Evolutionary conservation across 2,888 invertebrate species (phyloP).

Genomic region (Neocrepidodera transversa): DNA sequence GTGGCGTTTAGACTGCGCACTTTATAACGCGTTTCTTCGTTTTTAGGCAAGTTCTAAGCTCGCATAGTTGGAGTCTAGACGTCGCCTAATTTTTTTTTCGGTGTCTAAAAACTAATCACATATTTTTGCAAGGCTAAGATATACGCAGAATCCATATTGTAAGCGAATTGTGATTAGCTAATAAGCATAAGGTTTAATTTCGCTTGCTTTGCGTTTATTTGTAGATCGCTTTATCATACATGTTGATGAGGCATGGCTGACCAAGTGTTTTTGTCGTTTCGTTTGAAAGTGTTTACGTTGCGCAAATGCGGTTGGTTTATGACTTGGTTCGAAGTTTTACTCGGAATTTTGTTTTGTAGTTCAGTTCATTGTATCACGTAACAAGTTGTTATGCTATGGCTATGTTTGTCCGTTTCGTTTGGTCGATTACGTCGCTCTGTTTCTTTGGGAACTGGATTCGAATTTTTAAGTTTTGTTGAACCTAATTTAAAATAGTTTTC

Average conservation of each 20-base stretch:
- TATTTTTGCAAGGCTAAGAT: conserved; percentile 44
- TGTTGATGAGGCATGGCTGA: conserved; percentile 42
- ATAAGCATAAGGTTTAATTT: conserved; percentile 46
- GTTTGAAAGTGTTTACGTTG: conserved; percentile 34
- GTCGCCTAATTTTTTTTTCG: conserved; percentile 45
- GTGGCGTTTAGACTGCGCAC: conserved; percentile 42
- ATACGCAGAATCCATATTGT: conserved; percentile 55
- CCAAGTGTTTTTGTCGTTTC: conserved; percentile 37
- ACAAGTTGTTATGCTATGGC: conserved; percentile 1
- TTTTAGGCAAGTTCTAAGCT: conserved; percentile 40
- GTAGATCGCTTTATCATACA: conserved; percentile 44
- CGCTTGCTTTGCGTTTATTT: conserved; percentile 47
- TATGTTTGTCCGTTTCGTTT: conserved; percentile 10
- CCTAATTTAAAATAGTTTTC: no score
- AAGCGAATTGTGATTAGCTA: conserved; percentile 52
- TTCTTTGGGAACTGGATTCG: conserved; percentile 11
- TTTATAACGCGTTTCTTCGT: not conserved
- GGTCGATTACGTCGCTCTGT: conserved; percentile 28
- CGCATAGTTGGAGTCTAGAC: conserved; percentile 42
- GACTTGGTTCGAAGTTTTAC: conserved; percentile 26
- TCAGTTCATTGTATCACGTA: conserved; percentile 20
- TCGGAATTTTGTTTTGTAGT: conserved; percentile 12
- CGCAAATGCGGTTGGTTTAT: conserved; percentile 37
- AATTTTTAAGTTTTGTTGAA: no score
- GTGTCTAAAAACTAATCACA: conserved; percentile 34